phyloP scores from a whole-genome alignment of 2,113 vertebrate species.

The Alligator sinensis region DNA sequence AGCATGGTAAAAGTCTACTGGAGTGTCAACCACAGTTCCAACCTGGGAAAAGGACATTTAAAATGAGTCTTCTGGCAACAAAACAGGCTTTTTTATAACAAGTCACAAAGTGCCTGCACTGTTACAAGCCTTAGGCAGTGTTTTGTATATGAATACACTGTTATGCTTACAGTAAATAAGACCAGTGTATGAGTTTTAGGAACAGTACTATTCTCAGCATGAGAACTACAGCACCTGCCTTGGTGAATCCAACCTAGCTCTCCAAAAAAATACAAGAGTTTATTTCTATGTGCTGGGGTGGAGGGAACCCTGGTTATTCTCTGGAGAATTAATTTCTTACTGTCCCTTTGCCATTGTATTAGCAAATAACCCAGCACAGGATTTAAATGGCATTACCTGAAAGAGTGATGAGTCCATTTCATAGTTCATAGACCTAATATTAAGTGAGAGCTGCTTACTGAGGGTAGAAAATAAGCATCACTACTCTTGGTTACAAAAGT shows the following conservation, averaged over 20 bases:
- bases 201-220: background rate
- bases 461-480: background rate
- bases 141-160: background rate
- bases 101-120: background rate
- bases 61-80: background rate
- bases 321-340: background rate
- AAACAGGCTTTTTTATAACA: background rate
- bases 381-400: background rate
- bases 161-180: background rate
- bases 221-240: background rate
- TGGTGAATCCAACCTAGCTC: background rate
- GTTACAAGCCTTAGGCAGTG: background rate
- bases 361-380: background rate
- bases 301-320: background rate
- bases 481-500: background rate
- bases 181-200: background rate
- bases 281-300: background rate
- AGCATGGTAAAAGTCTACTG: constrained; percentile 94
- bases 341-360: background rate
- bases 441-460: background rate
- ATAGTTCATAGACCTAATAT: too few species aligned
- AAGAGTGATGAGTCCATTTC: background rate
- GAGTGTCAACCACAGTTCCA: constrained; percentile 91
- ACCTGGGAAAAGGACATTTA: constrained; percentile 77
- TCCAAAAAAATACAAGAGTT: background rate